These are phyloP conservation scores for Anastatus disparis DNA, from an alignment of 1,140 invertebrate species.

Conservation along the genomic window DNA sequence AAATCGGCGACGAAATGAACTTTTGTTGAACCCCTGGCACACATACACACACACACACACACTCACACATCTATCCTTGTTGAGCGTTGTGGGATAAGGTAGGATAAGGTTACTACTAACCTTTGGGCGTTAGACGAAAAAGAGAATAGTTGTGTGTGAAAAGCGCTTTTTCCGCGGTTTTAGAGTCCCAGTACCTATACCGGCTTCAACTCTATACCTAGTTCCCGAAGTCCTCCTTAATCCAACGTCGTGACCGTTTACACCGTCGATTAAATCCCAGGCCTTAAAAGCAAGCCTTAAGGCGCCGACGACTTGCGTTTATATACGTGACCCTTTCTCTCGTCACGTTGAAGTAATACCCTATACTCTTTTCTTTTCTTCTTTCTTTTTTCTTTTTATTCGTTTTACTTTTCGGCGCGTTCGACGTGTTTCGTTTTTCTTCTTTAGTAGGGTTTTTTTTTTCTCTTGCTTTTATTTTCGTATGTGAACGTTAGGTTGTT, in stretches of 20 bases:
- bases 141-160: slow-evolving; percentile 49
- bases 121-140: slow-evolving; percentile 28
- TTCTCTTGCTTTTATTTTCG: too few relatives aligned
- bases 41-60: background rate
- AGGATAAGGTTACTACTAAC: slow-evolving; percentile 28
- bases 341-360: slow-evolving; percentile 31
- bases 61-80: background rate
- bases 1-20: too few relatives aligned
- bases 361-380: background rate
- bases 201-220: too few relatives aligned
- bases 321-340: slow-evolving; percentile 45
- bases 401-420: background rate
- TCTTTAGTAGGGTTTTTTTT: background rate
- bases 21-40: too few relatives aligned
- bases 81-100: slow-evolving; percentile 21
- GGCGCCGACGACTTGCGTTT: slow-evolving; percentile 29
- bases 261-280: slow-evolving; percentile 57
- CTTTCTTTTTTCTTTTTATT: background rate
- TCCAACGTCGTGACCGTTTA: slow-evolving; percentile 58
- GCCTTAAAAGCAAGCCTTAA: slow-evolving; percentile 49
- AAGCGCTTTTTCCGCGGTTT: slow-evolving; percentile 53
- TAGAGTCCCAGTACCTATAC: slow-evolving; percentile 48
- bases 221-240: slow-evolving; percentile 53
- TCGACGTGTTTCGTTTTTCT: slow-evolving; percentile 32
- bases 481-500: too few relatives aligned